Conservation (phyloP, 1,140 invertebrate genomes). For the Papilio polytes region DNA sequence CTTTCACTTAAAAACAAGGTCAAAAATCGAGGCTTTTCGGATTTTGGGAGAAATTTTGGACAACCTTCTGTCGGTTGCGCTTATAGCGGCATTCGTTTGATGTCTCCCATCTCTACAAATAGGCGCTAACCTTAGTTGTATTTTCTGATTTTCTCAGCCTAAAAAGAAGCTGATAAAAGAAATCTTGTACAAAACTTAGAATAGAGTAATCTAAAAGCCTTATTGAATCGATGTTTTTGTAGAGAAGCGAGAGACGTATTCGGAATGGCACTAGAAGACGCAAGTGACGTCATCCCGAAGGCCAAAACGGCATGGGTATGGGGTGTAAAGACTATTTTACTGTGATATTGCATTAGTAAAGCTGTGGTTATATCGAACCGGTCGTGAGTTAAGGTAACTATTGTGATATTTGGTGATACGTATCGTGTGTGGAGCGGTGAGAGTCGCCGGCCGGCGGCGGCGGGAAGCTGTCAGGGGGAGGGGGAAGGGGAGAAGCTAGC, state of each 20-base stretch:
- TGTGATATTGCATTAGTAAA: constrained; percentile 81
- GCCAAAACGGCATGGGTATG: constrained; percentile 58
- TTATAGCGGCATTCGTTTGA: not conserved
- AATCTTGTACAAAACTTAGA: not conserved
- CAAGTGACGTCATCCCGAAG: constrained; percentile 57
- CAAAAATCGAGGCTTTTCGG: constrained; percentile 75
- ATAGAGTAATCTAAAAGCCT: not conserved
- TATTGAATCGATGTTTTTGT: not conserved
- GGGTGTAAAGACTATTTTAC: constrained; percentile 63
- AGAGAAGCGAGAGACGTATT: constrained; percentile 8
- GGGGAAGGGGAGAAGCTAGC: constrained; percentile 41
- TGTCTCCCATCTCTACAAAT: not conserved
- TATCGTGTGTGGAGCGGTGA: constrained; percentile 52
- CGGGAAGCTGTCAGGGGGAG: constrained; percentile 51
- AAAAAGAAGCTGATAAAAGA: not conserved
- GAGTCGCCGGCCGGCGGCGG: constrained; percentile 47
- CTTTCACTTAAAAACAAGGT: constrained; percentile 80
- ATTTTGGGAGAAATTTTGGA: constrained; percentile 68
- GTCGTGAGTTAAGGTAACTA: constrained; percentile 81
- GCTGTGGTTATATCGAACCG: constrained; percentile 79
- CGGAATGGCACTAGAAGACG: constrained; percentile 51
- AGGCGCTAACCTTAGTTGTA: not conserved
- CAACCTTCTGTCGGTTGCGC: constrained; percentile 58
- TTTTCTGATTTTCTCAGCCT: constrained; percentile 2
- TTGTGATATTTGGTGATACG: constrained; percentile 81